phyloP scores from a whole-genome alignment of 2,113 vertebrate species.

The Pachypanchax playfairii region DNA sequence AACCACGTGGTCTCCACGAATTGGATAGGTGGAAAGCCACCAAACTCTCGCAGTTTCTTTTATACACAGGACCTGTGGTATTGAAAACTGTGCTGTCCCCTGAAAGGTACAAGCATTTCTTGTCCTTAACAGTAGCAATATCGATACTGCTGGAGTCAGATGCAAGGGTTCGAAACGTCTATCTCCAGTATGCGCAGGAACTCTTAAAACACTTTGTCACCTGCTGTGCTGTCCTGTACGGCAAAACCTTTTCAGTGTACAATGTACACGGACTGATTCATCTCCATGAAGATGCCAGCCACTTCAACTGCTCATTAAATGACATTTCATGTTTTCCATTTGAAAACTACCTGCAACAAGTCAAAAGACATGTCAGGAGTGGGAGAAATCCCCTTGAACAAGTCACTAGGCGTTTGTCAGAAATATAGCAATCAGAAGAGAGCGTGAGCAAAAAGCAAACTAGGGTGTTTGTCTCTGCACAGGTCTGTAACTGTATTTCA shows the following conservation, averaged over 20 bases:
- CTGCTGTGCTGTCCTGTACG: not conserved
- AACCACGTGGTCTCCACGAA: no score
- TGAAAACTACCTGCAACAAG: no score
- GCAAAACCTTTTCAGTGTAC: not conserved
- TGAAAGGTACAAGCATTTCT: slow-evolving; percentile 14
- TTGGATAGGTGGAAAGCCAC: slow-evolving; percentile 6
- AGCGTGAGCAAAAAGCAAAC: no score
- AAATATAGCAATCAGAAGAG: no score
- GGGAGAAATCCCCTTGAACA: no score
- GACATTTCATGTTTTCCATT: no score
- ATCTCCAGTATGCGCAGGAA: slow-evolving; percentile 11
- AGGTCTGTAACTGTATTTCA: no score
- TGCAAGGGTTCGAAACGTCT: slow-evolving; percentile 5
- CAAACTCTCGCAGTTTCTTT: not conserved
- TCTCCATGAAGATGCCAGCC: no score
- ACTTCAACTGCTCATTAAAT: no score
- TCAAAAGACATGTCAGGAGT: no score
- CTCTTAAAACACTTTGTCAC: slow-evolving; percentile 3
- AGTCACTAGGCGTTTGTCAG: no score
- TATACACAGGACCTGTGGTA: not conserved
- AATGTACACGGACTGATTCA: slow-evolving; percentile 44
- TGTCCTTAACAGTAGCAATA: slow-evolving; percentile 25
- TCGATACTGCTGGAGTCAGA: slow-evolving; percentile 23
- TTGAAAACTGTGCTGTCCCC: slow-evolving; percentile 22
- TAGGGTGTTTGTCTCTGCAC: no score